phyloP scores from a whole-genome alignment of 2,113 vertebrate genomes.

The Ivindomyrus marchei region DNA sequence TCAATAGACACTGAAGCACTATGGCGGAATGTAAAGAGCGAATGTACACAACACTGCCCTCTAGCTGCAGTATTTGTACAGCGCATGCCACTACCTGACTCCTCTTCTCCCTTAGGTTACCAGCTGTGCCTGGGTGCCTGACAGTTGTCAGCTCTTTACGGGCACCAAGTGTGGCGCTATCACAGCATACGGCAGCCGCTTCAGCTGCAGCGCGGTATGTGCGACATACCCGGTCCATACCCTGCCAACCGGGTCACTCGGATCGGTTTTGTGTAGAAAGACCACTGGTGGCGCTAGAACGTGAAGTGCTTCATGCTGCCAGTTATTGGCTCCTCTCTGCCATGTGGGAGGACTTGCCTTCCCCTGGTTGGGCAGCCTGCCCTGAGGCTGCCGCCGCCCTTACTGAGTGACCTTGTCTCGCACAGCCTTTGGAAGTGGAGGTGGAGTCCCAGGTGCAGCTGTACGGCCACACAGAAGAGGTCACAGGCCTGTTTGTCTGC shows the following conservation, averaged over 20 bases:
- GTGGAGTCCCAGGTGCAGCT: slow-evolving; percentile 88
- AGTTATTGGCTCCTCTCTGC: not conserved
- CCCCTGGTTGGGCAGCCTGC: not conserved
- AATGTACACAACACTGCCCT: not conserved
- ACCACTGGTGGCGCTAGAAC: not conserved
- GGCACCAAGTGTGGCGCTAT: slow-evolving; percentile 92
- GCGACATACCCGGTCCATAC: slow-evolving; percentile 37
- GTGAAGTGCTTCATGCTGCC: not conserved
- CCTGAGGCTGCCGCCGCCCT: not conserved
- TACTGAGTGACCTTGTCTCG: not conserved
- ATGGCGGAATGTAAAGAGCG: not conserved
- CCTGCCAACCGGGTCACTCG: not conserved
- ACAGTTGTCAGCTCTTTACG: slow-evolving; percentile 95
- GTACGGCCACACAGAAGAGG: slow-evolving; percentile 86
- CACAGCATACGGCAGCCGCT: slow-evolving; percentile 88
- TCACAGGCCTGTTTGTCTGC: slow-evolving; percentile 87
- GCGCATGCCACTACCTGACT: slow-evolving; percentile 9
- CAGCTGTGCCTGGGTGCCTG: slow-evolving; percentile 95
- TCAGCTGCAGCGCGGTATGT: slow-evolving; percentile 76
- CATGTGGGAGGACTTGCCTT: not conserved
- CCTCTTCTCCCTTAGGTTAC: slow-evolving; percentile 70
- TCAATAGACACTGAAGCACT: not conserved
- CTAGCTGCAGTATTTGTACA: not conserved
- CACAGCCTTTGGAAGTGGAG: slow-evolving; percentile 88
- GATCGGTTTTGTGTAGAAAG: not conserved